Conservation (phyloP, 2,113 vertebrate genomes). For the Corydoras maculifer region DNA sequence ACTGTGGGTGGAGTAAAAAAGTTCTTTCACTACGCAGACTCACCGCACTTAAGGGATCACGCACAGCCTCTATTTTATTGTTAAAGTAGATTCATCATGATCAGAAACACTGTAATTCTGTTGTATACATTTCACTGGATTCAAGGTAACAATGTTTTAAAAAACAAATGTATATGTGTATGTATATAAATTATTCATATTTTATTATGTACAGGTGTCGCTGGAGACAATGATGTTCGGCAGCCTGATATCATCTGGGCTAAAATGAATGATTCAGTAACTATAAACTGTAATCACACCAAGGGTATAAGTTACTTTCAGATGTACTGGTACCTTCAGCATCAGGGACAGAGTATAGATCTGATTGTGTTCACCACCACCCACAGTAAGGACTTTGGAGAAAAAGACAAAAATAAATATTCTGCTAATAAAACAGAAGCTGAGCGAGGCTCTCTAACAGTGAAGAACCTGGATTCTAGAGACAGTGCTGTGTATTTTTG, state of each 20-base stretch:
- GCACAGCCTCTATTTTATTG: neutral
- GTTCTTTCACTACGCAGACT: neutral
- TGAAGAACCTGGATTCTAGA: slow-evolving; percentile 28
- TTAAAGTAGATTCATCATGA: neutral
- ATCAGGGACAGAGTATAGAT: slow-evolving; percentile 30
- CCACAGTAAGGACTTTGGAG: neutral
- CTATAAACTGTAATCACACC: slow-evolving; percentile 32
- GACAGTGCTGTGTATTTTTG: slow-evolving; percentile 47
- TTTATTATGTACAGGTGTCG: slow-evolving; percentile 25
- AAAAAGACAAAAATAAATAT: slow-evolving; percentile 12
- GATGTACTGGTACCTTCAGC: slow-evolving; percentile 41
- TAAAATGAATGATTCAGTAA: slow-evolving; percentile 14
- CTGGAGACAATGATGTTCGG: slow-evolving; percentile 34
- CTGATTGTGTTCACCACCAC: slow-evolving; percentile 27
- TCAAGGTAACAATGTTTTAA: slow-evolving; percentile 11
- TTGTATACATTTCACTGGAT: slow-evolving; percentile 7
- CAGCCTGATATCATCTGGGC: slow-evolving; percentile 36
- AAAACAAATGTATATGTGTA: too few species aligned
- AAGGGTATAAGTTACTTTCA: neutral
- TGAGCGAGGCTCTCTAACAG: slow-evolving; percentile 33
- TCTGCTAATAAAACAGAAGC: slow-evolving; percentile 10
- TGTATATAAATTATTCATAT: neutral
- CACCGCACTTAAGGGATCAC: neutral
- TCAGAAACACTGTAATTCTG: slow-evolving; percentile 13
- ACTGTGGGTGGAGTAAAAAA: neutral